Percentiles rank a stretch among this genome's conserved stretches.
Conservation (phyloP, 2,888 invertebrate species). For the Cheilosia pagana region DNA sequence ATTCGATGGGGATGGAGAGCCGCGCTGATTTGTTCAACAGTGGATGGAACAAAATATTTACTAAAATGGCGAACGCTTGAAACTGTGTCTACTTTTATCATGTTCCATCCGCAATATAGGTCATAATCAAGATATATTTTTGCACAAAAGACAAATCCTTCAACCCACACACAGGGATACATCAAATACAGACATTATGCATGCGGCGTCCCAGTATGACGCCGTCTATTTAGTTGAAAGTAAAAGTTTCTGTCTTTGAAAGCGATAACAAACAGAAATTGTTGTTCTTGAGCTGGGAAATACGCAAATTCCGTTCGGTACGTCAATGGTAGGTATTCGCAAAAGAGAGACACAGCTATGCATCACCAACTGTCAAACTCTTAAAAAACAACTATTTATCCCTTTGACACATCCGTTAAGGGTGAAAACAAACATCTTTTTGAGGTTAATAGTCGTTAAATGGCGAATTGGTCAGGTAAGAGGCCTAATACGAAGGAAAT, state of each 20-base stretch:
- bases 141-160: neutral
- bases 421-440: conserved; percentile 16
- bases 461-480: neutral
- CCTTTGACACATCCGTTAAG: neutral
- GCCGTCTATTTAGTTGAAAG: conserved; percentile 35
- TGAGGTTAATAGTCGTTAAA: neutral
- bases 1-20: too few species aligned
- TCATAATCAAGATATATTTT: conserved; percentile 10
- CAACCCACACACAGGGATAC: conserved; percentile 12
- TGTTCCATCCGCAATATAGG: conserved; percentile 13
- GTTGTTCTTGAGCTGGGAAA: conserved; percentile 5
- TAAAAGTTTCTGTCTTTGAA: conserved; percentile 22
- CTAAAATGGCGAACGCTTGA: conserved; percentile 8
- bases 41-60: conserved; percentile 19
- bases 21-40: conserved; percentile 7
- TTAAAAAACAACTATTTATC: too few species aligned
- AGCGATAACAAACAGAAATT: conserved; percentile 6
- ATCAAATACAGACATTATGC: conserved; percentile 56
- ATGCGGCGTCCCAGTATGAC: conserved; percentile 61
- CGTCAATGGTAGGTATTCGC: conserved; percentile 5
- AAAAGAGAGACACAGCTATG: too few species aligned
- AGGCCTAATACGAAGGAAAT: conserved; percentile 10
- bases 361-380: too few species aligned
- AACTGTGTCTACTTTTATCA: conserved; percentile 21
- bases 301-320: conserved; percentile 6